Evolutionary conservation across 1,140 invertebrate species (phyloP), one percentile per base, ranked within the genome.

Genomic region (Chlorops oryzae): DNA sequence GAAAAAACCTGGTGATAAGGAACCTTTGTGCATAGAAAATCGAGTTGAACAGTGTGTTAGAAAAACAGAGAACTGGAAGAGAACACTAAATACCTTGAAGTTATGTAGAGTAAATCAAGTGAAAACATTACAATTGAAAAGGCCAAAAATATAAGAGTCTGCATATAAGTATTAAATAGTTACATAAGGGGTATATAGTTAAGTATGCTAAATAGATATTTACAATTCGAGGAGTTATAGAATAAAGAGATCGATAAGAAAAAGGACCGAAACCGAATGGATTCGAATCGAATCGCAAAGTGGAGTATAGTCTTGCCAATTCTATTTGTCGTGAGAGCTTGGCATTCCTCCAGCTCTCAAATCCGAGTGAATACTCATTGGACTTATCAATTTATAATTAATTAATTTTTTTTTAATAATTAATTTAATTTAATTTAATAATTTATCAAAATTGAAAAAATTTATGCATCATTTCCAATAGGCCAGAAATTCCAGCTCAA

Each of bases 101-200:
- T 43, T 48, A 70, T 71, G 71, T 71, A 71, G 66, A 73, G 68
- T 67, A 72, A 70, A 68, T 71, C 65, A 72, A 73, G 62, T 65
- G 66, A 72, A 72, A 73, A 73, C 65, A 73, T 68, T 66, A 71
- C 63, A 70, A 73, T 63, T 64, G 66, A 72, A 73, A 73, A 73
- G 58, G 63, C 64, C 66, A 69, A 72, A 70, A 73, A 73, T 68
- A 70, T 71, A 64, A 71, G 51, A 59, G 59, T 72, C 68, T 62
- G 65, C 64, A 56, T 28, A 21, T 18, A 18, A 15, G 21, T 34
- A 37, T 13, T 50, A 50, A 43, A 38, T 40, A 46, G 55, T 0
- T 52, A 37, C 47, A 52, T 25, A 56, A 52, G 38, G 41, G 41
- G 41, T 54, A 37, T 39, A 12, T 53, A 49, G 52, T 54, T 54